Conservation (phyloP, 1,140 invertebrate species). For the Microplitis mediator region DNA sequence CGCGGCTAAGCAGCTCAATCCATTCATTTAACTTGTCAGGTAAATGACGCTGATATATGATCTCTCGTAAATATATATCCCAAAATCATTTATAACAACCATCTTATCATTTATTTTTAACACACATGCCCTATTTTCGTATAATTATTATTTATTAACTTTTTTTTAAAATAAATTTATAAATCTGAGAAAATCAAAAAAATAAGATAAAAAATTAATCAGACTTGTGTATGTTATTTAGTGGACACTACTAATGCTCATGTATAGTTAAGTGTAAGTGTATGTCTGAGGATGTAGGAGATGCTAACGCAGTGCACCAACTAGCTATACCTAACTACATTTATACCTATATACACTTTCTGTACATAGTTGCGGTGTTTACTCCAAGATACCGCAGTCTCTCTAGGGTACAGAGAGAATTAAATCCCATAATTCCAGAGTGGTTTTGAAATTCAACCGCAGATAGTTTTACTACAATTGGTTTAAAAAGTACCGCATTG, state of each 20-base stretch:
- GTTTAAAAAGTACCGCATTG: background rate
- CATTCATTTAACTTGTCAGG: background rate
- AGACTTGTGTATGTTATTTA: background rate
- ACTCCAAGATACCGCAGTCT: conserved; percentile 9
- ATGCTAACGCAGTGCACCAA: conserved; percentile 2
- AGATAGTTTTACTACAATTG: background rate
- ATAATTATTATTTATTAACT: too few species aligned
- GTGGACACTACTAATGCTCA: background rate
- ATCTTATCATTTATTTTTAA: background rate
- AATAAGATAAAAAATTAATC: background rate
- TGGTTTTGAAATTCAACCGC: conserved; percentile 3
- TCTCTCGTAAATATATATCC: background rate
- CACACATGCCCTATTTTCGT: too few species aligned
- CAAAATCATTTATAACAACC: background rate
- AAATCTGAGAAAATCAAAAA: too few species aligned
- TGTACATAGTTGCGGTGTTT: conserved; percentile 17
- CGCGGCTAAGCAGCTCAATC: background rate
- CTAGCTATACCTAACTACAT: background rate
- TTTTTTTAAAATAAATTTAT: too few species aligned
- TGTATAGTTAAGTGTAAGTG: background rate
- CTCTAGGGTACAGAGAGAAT: background rate
- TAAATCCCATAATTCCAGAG: conserved; percentile 12
- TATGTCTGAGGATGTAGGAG: background rate
- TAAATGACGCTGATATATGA: background rate
- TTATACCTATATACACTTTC: background rate